Base-by-base conservation (phyloP, 1,140 invertebrate genomes). In the Lepeophtheirus salmonis region DNA sequence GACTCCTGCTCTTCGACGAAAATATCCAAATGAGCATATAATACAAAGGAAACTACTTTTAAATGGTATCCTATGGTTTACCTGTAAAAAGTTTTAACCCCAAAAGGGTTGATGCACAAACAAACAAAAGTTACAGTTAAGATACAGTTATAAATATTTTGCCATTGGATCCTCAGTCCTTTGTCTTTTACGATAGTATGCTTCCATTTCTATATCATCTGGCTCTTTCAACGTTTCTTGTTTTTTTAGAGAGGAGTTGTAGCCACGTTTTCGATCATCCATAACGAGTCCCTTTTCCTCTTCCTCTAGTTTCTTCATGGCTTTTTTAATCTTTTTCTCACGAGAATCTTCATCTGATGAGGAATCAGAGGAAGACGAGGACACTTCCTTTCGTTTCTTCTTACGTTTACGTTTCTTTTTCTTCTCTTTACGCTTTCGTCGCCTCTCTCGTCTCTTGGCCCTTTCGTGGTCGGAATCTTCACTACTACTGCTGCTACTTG, bases 181-280 rank as follows among this genome's bases (percentile, higher is more conserved):
- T 60, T 76, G 73, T 21, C 84, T 78, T 70, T 90, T 94, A 74
- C 90, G 83, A 65, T 83, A 80, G 73, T 85, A 96, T 1, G 89
- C 90, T 72, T 96, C 91, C 69, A 95, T 81, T 72, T 97, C 88
- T 66, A 91, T 86, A 61, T 88, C 83, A 0, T 88, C 85, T 0
- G 86, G 86, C 64, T 82, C 83, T 63, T 84, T 83, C 0, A 79
- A n/a, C n/a, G n/a, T 78, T 64, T 85, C 81, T 64, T 80, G 83
- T 2, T 17, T 50, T 2, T n/a, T 24, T 80, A 84, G 84, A 72
- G 75, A 75, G 66, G 86, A 90, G 69, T 96, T 94, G 68, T 94
- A 97, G 0, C 84, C 80, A 20, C 90, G 73, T 69, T 95, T 91
- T 21, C 89, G 74, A 69, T 97, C 91, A 71, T 92, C 88, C 66